Evolutionary conservation across 1,140 invertebrate genomes (phyloP), one percentile per base, ranked within the genome.

Genomic region (Globodera rostochiensis): DNA sequence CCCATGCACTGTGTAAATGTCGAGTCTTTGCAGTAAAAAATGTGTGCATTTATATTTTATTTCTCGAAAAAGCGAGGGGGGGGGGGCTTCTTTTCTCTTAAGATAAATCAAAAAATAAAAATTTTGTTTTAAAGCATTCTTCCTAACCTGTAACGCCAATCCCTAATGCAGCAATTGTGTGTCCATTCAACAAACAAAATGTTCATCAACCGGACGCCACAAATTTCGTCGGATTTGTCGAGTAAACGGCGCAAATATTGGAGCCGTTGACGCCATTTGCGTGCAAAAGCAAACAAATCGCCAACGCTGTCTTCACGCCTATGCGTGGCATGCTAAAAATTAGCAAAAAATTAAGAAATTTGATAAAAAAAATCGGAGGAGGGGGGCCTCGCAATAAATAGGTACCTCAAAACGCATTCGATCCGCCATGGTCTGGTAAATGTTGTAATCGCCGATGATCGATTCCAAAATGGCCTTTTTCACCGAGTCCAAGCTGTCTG

Each of bases 401-500:
- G 50, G 25, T 71, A 78, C 77, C 60, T 78, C 77, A 15, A 49
- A 6, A 46, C 60, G 21, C 77, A 78, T 78, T 15, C 66, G 11
- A n/a, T 70, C 53, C 9, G 70, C 25, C 11, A 13, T 36, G 15
- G 25, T 70, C 70, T 45, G 36, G 46, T 78, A 78, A 49, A 69
- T 50, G 6, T 70, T 70, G 70, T 78, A 78, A 36, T 70, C 60
- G 21, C 69, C 77, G 70, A 78, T 25, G 49, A 78, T 45, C 1
- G 77, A 71, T 50, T 78, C 77, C 25, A 70, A 11, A 19, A 78
- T 71, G 9, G 77, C 60, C 4, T 49, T 78, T 25, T 78, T 78
- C 13, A 78, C 66, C 70, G 25, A 70, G 49, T 66, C 46, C n/a
- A 66, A 25, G 49, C 49, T 21, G 25, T 70, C 57, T 0, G 7